These are phyloP conservation scores for Ditylenchus dipsaci DNA, from an alignment of 1,140 invertebrate species.

Conservation along the genomic window DNA sequence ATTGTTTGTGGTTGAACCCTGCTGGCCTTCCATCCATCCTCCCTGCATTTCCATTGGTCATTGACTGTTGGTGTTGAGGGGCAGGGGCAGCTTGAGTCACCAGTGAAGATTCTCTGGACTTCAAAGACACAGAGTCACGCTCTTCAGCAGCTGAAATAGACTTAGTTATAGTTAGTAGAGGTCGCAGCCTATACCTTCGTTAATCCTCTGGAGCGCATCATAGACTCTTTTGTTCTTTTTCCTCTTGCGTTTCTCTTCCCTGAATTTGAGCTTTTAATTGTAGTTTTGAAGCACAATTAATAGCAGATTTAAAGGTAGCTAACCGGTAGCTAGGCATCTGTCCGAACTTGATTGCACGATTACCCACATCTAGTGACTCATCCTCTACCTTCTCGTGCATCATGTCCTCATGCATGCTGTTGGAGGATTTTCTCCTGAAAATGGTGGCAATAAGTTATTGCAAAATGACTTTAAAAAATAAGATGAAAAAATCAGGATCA, in stretches of 20 bases:
- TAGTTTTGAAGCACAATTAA: not conserved
- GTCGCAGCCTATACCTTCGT: slow-evolving; percentile 17
- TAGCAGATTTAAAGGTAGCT: not conserved
- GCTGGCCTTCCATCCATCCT: not conserved
- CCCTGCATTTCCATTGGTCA: slow-evolving; percentile 1
- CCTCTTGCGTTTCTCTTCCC: slow-evolving; percentile 55
- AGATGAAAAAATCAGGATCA: too few species aligned
- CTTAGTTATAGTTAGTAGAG: too few species aligned
- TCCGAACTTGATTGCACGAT: slow-evolving; percentile 55
- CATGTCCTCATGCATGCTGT: not conserved
- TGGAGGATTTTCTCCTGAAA: slow-evolving; percentile 36
- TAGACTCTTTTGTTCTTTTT: slow-evolving; percentile 57
- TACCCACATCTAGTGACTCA: slow-evolving; percentile 30
- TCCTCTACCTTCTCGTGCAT: slow-evolving; percentile 36
- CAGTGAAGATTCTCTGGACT: slow-evolving; percentile 46
- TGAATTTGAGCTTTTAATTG: slow-evolving; percentile 6
- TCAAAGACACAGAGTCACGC: slow-evolving; percentile 48
- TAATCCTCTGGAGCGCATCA: slow-evolving; percentile 55
- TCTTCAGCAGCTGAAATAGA: slow-evolving; percentile 40
- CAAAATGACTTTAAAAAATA: too few species aligned
- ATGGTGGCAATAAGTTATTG: not conserved
- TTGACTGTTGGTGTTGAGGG: not conserved
- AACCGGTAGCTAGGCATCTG: slow-evolving; percentile 50
- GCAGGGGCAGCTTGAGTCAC: slow-evolving; percentile 5
- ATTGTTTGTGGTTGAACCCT: not conserved